Percentiles rank a stretch among this genome's conserved stretches.
phyloP scores from a whole-genome alignment of 2,113 vertebrate species.

The Rhinolophus ferrumequinum region DNA sequence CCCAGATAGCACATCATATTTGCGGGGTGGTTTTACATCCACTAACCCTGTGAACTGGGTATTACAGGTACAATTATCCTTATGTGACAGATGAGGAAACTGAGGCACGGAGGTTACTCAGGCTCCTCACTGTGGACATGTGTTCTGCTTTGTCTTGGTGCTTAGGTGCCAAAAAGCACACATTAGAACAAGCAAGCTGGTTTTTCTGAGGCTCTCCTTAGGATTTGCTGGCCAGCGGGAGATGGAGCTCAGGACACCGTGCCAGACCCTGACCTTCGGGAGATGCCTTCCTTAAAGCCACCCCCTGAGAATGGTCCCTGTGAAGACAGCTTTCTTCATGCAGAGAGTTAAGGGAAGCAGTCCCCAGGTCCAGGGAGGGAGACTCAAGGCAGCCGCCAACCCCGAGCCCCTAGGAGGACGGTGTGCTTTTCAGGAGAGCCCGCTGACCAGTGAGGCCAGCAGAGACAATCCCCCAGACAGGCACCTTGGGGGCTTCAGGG shows the following conservation, averaged over 20 bases:
- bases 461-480: background rate
- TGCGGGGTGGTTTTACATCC: background rate
- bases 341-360: background rate
- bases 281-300: background rate
- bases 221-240: background rate
- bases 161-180: background rate
- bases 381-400: background rate
- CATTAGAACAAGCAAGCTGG: background rate
- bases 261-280: background rate
- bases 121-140: background rate
- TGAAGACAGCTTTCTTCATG: background rate
- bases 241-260: background rate
- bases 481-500: background rate
- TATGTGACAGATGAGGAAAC: background rate
- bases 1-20: background rate
- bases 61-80: background rate
- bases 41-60: background rate
- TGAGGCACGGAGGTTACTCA: background rate
- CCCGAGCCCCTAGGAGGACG: background rate
- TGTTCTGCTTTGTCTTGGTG: background rate
- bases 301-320: background rate
- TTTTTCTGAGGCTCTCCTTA: background rate
- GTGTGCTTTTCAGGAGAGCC: rapidly evolving
- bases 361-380: background rate
- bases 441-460: background rate